Percentiles rank a stretch among this genome's conserved stretches.
These are phyloP conservation scores for Elephas maximus DNA, from an alignment of 2,113 vertebrate species.

Conservation along the genomic window DNA sequence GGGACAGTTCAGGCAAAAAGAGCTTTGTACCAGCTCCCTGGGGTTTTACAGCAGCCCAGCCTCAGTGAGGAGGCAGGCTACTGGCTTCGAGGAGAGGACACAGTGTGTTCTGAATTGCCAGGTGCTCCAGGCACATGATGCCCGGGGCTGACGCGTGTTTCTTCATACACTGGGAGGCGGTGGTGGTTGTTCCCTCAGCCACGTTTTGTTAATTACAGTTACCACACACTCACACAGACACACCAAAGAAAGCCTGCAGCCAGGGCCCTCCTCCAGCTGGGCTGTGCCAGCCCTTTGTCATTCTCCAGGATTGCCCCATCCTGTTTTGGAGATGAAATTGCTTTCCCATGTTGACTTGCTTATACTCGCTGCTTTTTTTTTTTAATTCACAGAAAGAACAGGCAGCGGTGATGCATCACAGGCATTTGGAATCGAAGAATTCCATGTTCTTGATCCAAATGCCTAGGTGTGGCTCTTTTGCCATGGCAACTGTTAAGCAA, in stretches of 20 bases:
- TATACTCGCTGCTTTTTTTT: neutral
- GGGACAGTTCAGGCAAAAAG: neutral
- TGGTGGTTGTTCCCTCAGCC: neutral
- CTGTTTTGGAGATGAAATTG: conserved; percentile 49
- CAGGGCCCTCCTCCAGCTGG: neutral
- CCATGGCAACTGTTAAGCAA: conserved; percentile 60
- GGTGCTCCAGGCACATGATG: fast-evolving
- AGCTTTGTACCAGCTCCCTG: neutral
- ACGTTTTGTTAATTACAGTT: conserved; percentile 55
- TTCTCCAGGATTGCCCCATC: conserved; percentile 32
- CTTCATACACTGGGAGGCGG: neutral
- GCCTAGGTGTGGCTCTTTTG: conserved; percentile 64
- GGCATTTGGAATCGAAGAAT: conserved; percentile 63
- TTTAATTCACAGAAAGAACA: conserved; percentile 37
- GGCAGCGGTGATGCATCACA: conserved; percentile 14
- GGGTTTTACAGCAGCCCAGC: conserved; percentile 4
- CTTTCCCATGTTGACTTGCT: conserved; percentile 52
- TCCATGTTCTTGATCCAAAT: conserved; percentile 68
- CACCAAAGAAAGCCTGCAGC: conserved; percentile 1
- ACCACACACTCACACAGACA: neutral
- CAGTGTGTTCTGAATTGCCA: neutral
- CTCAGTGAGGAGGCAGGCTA: neutral
- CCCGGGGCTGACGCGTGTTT: neutral
- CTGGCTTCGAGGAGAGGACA: neutral
- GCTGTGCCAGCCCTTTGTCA: neutral